Percentiles rank a stretch among this genome's conserved stretches.
Evolutionary conservation across 2,888 invertebrate species (phyloP).

Genomic region (Autographa gamma): DNA sequence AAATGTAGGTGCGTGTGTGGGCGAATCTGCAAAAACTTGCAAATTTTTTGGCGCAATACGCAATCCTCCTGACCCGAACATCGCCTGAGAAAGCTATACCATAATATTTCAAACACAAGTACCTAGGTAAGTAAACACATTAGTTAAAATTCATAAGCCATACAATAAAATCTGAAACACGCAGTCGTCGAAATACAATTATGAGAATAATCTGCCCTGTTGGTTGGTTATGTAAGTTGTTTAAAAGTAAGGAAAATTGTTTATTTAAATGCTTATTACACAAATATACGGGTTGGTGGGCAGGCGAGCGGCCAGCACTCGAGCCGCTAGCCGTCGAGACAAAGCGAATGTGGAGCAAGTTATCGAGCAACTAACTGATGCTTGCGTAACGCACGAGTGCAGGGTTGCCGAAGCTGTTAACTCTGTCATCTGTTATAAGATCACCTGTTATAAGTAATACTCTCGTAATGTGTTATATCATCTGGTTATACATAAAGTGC

Average conservation of each 20-base stretch:
- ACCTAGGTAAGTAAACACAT: constrained; percentile 24
- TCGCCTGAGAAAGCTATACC: constrained; percentile 36
- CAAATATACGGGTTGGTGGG: constrained; percentile 57
- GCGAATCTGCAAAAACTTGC: constrained; percentile 41
- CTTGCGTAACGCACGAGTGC: constrained; percentile 77
- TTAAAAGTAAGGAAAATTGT: constrained; percentile 35
- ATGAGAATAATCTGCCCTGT: constrained; percentile 52
- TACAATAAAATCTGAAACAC: constrained; percentile 42
- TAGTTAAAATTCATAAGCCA: constrained; percentile 54
- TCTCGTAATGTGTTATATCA: constrained; percentile 45
- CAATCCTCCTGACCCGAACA: constrained; percentile 19
- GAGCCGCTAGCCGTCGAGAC: constrained; percentile 69
- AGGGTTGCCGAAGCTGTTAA: constrained; percentile 68
- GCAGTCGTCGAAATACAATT: constrained; percentile 33
- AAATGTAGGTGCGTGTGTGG: constrained; percentile 40
- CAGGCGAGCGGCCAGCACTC: constrained; percentile 53
- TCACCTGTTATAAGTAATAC: constrained; percentile 30
- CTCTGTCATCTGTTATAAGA: constrained; percentile 32
- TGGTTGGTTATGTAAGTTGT: constrained; percentile 47
- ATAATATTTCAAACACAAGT: constrained; percentile 29
- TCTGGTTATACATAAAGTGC: constrained; percentile 6
- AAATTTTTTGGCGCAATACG: constrained; percentile 39
- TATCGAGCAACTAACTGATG: constrained; percentile 76
- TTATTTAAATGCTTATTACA: constrained; percentile 42
- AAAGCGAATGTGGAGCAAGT: constrained; percentile 86